A percentile compares a stretch with the other conserved stretches of the same genome.
These are phyloP conservation scores for Lycocorax pyrrhopterus DNA, from an alignment of 2,113 vertebrate genomes.

Conservation along the genomic window DNA sequence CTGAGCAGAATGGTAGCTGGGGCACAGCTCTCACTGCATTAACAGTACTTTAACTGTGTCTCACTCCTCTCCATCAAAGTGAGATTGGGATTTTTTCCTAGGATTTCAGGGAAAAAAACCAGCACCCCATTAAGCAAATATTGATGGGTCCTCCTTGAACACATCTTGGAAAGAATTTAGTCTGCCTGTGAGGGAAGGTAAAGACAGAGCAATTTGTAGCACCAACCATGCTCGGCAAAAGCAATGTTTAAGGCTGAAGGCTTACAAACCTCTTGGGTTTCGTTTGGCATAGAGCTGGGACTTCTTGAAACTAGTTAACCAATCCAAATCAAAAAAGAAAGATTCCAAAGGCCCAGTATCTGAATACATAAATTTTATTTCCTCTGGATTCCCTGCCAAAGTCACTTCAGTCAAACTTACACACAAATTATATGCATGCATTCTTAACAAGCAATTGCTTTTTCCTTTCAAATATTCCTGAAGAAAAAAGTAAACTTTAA, in stretches of 20 bases:
- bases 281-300: neutral
- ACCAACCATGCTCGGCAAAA: neutral
- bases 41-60: neutral
- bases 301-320: neutral
- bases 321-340: neutral
- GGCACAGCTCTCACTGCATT: neutral
- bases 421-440: constrained; percentile 16
- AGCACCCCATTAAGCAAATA: neutral
- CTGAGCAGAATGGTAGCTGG: neutral
- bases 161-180: neutral
- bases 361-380: neutral
- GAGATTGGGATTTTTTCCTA: neutral
- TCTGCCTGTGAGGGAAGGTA: neutral
- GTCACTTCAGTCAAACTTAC: constrained; percentile 29
- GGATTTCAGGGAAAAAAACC: neutral
- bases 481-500: constrained; percentile 67
- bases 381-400: constrained; percentile 15
- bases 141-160: neutral
- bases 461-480: constrained; percentile 42
- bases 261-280: neutral
- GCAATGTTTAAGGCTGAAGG: neutral
- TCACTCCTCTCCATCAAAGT: neutral
- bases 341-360: neutral
- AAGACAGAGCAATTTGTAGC: neutral
- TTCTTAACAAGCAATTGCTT: constrained; percentile 36